Percentiles rank a stretch among this genome's conserved stretches.
Conservation (phyloP, 2,888 invertebrate genomes). For the Rhagonycha lutea region DNA sequence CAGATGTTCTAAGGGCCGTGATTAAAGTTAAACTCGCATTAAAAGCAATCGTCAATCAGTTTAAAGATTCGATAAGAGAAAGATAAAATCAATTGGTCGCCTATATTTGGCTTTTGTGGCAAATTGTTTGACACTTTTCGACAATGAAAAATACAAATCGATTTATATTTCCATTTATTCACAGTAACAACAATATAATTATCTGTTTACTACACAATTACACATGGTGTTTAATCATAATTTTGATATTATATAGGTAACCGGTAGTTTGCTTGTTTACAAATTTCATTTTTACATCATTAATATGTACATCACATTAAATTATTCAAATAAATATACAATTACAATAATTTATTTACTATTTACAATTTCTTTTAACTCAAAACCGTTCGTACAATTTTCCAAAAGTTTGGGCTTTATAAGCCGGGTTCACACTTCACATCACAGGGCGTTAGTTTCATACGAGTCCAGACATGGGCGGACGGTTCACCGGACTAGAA, state of each 20-base stretch:
- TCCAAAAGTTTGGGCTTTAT: not conserved
- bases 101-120: slow-evolving; percentile 40
- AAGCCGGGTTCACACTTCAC: not conserved
- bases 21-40: slow-evolving; percentile 55
- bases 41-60: slow-evolving; percentile 50
- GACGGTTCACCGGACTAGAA: slow-evolving; percentile 68
- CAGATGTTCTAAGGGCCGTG: slow-evolving; percentile 53
- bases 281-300: slow-evolving; percentile 29
- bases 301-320: slow-evolving; percentile 25
- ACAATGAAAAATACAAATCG: slow-evolving; percentile 12
- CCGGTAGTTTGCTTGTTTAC: slow-evolving; percentile 39
- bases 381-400: not conserved
- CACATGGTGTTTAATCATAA: slow-evolving; percentile 45
- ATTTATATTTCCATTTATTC: slow-evolving; percentile 48
- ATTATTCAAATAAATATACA: not conserved
- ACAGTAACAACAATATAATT: slow-evolving; percentile 50
- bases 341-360: slow-evolving; percentile 12
- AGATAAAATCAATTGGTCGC: slow-evolving; percentile 49
- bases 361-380: not conserved
- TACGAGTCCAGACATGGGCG: slow-evolving; percentile 70
- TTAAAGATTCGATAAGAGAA: slow-evolving; percentile 48
- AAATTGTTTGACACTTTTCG: slow-evolving; percentile 13
- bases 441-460: slow-evolving; percentile 36
- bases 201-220: slow-evolving; percentile 52
- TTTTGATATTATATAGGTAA: slow-evolving; percentile 51